These are phyloP conservation scores for Rhinolophus sinicus DNA, from an alignment of 2,113 vertebrate species.

Conservation along the genomic window DNA sequence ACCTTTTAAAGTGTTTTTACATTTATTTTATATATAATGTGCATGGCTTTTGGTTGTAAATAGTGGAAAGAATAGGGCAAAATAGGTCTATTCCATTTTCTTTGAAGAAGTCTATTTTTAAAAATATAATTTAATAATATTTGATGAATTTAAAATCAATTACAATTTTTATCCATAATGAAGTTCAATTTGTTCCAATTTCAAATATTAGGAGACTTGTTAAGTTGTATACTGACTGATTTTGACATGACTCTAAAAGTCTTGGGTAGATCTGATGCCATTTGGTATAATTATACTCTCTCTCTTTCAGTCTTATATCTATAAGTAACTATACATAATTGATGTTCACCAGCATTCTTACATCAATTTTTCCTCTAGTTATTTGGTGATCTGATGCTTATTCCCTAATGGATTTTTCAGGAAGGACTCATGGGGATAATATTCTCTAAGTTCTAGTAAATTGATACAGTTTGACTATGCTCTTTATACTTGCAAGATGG, in stretches of 20 bases:
- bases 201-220: not conserved
- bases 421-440: not conserved
- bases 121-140: not conserved
- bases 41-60: not conserved
- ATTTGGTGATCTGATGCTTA: not conserved
- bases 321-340: not conserved
- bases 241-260: not conserved
- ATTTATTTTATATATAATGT: not conserved
- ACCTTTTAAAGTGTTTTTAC: not conserved
- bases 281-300: not conserved
- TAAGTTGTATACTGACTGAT: not conserved
- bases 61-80: not conserved
- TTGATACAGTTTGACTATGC: not conserved
- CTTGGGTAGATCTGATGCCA: not conserved
- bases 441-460: not conserved
- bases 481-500: not conserved
- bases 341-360: not conserved
- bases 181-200: not conserved
- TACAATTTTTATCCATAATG: not conserved
- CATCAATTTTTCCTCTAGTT: not conserved
- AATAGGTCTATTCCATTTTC: not conserved
- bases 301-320: not conserved
- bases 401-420: not conserved
- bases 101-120: not conserved
- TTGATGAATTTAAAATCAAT: not conserved